Evolutionary conservation across 2,888 invertebrate species (phyloP).

Genomic region (Melanostoma scalare): DNA sequence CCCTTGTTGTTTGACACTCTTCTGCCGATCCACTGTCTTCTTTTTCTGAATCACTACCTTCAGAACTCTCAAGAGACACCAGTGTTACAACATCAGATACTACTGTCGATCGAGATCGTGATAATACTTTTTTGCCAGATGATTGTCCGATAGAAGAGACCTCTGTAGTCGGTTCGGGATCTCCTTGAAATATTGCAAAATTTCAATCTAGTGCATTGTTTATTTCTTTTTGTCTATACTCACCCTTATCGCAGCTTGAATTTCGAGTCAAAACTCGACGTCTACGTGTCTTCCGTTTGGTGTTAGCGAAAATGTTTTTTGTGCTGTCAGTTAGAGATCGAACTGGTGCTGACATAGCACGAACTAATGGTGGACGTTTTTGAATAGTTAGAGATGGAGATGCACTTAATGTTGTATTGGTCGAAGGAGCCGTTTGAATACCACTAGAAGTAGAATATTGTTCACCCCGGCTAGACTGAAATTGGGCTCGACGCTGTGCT

Average conservation of each 20-base stretch:
- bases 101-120: constrained; percentile 78
- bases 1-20: constrained; percentile 76
- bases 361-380: constrained; percentile 80
- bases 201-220: background rate
- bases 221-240: background rate
- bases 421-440: constrained; percentile 17
- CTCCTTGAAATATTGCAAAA: constrained; percentile 10
- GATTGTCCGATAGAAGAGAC: constrained; percentile 16
- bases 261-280: constrained; percentile 78
- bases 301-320: constrained; percentile 76
- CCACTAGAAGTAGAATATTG: constrained; percentile 20
- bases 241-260: constrained; percentile 71
- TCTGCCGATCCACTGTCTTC: constrained; percentile 77
- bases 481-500: constrained; percentile 75
- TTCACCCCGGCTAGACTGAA: constrained; percentile 71
- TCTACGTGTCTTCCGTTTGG: constrained; percentile 78
- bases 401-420: constrained; percentile 68
- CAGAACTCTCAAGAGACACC: constrained; percentile 87
- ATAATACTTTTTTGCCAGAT: constrained; percentile 75
- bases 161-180: constrained; percentile 30
- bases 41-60: constrained; percentile 86
- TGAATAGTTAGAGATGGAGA: constrained; percentile 78
- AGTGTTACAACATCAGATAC: constrained; percentile 84
- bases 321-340: constrained; percentile 78
- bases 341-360: constrained; percentile 82